Percentiles rank a stretch among this genome's conserved stretches.
phyloP scores from a whole-genome alignment of 2,113 vertebrate genomes.

The Climacteris rufus region DNA sequence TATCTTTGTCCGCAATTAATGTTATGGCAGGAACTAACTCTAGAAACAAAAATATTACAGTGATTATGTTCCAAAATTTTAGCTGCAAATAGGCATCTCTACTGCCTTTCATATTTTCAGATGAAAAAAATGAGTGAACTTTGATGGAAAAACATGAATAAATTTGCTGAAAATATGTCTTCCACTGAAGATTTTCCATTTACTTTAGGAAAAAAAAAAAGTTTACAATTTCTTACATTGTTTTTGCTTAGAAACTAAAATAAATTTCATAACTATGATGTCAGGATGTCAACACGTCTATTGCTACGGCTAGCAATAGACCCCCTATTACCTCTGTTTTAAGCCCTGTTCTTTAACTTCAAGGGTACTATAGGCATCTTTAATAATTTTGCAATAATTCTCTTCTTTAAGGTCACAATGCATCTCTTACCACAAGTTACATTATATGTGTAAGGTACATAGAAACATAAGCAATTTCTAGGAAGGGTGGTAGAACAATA shows the following conservation, averaged over 20 bases:
- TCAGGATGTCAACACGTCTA: no score
- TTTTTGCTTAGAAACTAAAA: background rate
- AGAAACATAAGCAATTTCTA: background rate
- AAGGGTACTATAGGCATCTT: background rate
- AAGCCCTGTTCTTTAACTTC: background rate
- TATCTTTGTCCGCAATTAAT: background rate
- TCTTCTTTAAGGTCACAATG: background rate
- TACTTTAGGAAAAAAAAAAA: background rate
- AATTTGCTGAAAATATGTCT: background rate
- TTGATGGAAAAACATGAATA: background rate
- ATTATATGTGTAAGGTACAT: background rate
- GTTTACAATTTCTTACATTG: background rate
- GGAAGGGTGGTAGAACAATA: background rate
- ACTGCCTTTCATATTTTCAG: background rate
- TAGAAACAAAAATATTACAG: background rate
- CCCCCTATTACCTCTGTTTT: background rate
- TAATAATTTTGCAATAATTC: background rate
- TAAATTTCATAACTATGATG: background rate
- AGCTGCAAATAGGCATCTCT: background rate
- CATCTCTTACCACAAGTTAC: background rate
- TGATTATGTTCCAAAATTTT: background rate
- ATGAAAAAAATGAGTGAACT: background rate
- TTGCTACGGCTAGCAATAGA: background rate
- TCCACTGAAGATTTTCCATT: background rate
- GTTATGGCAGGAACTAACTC: background rate